Conservation (phyloP, 2,888 invertebrate species). For the Drosophila rellima region DNA sequence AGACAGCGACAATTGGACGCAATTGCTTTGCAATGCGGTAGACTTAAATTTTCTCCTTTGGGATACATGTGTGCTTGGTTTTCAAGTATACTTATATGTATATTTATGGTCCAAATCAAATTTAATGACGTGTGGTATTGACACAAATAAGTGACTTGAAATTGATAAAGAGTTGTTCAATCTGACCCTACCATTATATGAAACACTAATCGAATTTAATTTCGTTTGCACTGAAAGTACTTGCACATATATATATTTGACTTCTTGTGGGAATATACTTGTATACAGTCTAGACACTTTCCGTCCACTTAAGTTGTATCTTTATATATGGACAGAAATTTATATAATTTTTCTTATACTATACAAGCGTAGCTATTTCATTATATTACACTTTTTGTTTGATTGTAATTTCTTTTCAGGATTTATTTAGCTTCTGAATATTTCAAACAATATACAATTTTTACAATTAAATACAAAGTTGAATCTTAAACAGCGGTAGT, state of each 20-base stretch:
- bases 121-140: slow-evolving; percentile 40
- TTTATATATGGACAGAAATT: neutral
- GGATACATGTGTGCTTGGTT: slow-evolving; percentile 6
- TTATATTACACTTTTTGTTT: neutral
- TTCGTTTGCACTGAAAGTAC: slow-evolving; percentile 21
- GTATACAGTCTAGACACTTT: neutral
- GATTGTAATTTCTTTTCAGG: neutral
- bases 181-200: slow-evolving; percentile 15
- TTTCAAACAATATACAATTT: neutral
- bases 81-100: slow-evolving; percentile 25
- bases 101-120: slow-evolving; percentile 46
- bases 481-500: neutral
- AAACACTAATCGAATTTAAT: slow-evolving; percentile 10
- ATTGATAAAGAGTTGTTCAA: slow-evolving; percentile 35
- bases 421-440: neutral
- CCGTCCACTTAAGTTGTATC: neutral
- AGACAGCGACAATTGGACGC: slow-evolving; percentile 47
- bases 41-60: slow-evolving; percentile 41
- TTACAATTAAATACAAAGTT: neutral
- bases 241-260: slow-evolving; percentile 4
- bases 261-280: neutral
- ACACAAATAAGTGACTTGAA: slow-evolving; percentile 21
- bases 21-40: slow-evolving; percentile 65
- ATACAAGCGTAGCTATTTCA: neutral
- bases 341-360: neutral